Evolutionary conservation across 2,888 invertebrate genomes (phyloP), one percentile per base, ranked within the genome.

Genomic region (Prosopocoilus inquinatus): DNA sequence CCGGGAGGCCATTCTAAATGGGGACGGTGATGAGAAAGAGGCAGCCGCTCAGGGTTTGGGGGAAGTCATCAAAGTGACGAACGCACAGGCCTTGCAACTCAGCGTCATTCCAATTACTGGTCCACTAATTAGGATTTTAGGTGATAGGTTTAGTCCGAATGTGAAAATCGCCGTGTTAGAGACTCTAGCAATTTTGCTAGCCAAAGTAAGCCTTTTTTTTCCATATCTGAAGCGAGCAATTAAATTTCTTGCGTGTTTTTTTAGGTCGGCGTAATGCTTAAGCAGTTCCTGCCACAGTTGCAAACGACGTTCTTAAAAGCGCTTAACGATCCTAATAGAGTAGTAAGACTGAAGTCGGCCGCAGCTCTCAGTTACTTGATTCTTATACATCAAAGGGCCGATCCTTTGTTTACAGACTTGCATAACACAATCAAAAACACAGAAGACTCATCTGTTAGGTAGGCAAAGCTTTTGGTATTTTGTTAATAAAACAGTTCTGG

Each of bases 291-390:
- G 69, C 98, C 99, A 1, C 99, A 99, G 79, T 84, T 99, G 36
- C 98, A 98, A 81, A 97, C 97, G 1, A 98, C 98, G 12, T 98
- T 99, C 80, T 83, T 97, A 50, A 97, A 97, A 79, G 92, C 97
- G 2, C 81, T 98, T 52, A 89, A 91, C 74, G 99, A 99, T 77
- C 85, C 90, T 20, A 90, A 90, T 76, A 83, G 96, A 54, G 82
- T 85, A 61, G 96, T 97, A 12, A 84, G 97, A 58, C 82, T 97
- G 64, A 91, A 91, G 79, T 94, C 96, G 7, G 96, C 92, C 0
- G 81, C 82, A 47, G 97, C 96, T 49, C 81, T 98, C 16, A 88
- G 94, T 61, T 87, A 92, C 74, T 82, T 97, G 9, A 92, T 96
- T 59, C 82, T 89, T 16, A 96, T 98, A 64, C 97, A 98, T 79